Percentiles rank a stretch among this genome's conserved stretches.
Conservation (phyloP, 2,888 invertebrate species). For the Heliconius aoede region DNA sequence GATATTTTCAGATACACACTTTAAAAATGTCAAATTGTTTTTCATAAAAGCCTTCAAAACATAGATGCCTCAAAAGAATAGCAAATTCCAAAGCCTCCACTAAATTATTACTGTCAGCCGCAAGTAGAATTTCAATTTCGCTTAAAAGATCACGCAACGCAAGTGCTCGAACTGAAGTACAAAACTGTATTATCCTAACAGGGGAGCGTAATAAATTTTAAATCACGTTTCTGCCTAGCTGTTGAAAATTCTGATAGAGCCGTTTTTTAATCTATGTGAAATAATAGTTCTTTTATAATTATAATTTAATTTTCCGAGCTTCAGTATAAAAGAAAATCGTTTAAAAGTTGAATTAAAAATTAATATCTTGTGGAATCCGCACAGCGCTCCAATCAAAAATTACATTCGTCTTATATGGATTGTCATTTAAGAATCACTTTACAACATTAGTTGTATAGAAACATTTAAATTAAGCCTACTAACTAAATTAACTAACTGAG, state of each 20-base stretch:
- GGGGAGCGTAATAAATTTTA: constrained; percentile 48
- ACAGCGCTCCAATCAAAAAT: not conserved
- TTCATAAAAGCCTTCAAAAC: not conserved
- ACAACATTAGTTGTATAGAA: not conserved
- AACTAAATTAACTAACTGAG: not conserved
- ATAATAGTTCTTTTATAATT: constrained; percentile 12
- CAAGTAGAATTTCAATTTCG: constrained; percentile 45
- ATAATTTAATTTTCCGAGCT: constrained; percentile 5
- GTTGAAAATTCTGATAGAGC: constrained; percentile 36
- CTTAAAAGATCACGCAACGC: constrained; percentile 42
- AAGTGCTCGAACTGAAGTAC: constrained; percentile 43
- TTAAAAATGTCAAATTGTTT: too few relatives aligned
- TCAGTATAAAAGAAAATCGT: not conserved
- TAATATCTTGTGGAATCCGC: not conserved
- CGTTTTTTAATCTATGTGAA: constrained; percentile 24
- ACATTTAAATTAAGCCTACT: not conserved
- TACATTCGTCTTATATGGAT: not conserved
- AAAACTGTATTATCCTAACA: constrained; percentile 46
- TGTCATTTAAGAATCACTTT: not conserved
- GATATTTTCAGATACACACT: too few relatives aligned
- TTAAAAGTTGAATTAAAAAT: not conserved
- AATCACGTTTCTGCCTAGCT: constrained; percentile 43
- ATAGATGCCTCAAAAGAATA: constrained; percentile 15
- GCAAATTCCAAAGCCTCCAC: constrained; percentile 29
- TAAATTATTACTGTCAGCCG: constrained; percentile 41